Evolutionary conservation across 2,888 invertebrate genomes (phyloP).

Genomic region (Pherbina coryleti): DNA sequence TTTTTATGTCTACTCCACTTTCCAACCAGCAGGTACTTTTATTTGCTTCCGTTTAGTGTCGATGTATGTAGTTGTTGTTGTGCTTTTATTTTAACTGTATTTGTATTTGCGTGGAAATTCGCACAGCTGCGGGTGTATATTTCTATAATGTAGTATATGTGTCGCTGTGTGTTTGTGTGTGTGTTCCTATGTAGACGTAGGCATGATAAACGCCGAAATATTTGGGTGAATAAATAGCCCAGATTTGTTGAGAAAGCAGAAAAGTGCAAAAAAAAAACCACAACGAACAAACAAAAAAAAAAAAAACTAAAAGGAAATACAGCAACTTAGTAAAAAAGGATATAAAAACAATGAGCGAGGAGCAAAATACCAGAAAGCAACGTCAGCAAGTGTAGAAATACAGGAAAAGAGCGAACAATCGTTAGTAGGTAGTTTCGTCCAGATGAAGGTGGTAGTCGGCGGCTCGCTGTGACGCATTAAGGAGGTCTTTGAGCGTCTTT

Average conservation of each 20-base stretch:
- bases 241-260: constrained; percentile 60
- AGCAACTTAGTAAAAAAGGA: constrained; percentile 39
- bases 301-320: constrained; percentile 37
- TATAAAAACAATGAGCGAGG: constrained; percentile 47
- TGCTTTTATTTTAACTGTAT: not conserved
- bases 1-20: too few species aligned
- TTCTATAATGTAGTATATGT: not conserved
- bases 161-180: constrained; percentile 35
- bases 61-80: not conserved
- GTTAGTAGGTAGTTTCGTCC: not conserved
- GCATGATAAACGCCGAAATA: constrained; percentile 56
- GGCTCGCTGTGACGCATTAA: not conserved
- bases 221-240: constrained; percentile 66
- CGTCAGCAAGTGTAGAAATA: constrained; percentile 13
- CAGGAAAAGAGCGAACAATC: constrained; percentile 1
- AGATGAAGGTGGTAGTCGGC: not conserved
- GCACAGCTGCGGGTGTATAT: constrained; percentile 52
- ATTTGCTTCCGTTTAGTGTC: constrained; percentile 15
- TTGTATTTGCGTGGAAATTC: not conserved
- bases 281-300: constrained; percentile 39
- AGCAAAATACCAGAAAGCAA: constrained; percentile 50
- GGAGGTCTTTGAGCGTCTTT: not conserved
- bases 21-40: constrained; percentile 24
- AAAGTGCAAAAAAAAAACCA: constrained; percentile 33
- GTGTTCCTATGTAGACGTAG: constrained; percentile 55